These are phyloP conservation scores for Timema cristinae DNA, from an alignment of 2,888 invertebrate genomes.

Conservation along the genomic window DNA sequence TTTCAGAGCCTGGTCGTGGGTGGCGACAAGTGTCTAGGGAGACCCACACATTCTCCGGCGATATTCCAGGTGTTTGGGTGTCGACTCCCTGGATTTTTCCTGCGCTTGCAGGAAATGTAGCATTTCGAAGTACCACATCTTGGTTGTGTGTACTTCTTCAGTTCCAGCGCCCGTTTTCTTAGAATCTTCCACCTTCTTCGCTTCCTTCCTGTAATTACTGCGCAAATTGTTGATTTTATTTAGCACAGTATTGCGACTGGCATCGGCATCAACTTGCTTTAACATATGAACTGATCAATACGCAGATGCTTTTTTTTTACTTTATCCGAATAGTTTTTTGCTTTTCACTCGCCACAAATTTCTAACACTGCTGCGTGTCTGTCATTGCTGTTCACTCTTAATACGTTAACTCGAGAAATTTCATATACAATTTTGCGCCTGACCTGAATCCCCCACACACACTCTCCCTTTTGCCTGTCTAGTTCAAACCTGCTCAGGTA, in stretches of 20 bases:
- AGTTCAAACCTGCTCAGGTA: constrained; percentile 7
- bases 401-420: not conserved
- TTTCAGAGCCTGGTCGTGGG: no score
- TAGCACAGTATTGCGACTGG: not conserved
- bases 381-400: not conserved
- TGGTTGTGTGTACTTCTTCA: not conserved
- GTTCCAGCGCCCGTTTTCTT: constrained; percentile 1
- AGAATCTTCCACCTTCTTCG: not conserved
- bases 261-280: not conserved
- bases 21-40: no score
- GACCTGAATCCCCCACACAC: constrained; percentile 11
- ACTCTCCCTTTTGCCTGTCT: not conserved
- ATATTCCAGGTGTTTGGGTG: no score
- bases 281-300: not conserved
- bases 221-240: not conserved
- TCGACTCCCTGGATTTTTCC: constrained; percentile 4
- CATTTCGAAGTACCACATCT: not conserved
- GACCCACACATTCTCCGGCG: no score
- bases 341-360: constrained; percentile 4
- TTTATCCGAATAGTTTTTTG: not conserved
- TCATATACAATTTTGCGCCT: not conserved
- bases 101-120: constrained; percentile 8
- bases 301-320: not conserved
- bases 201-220: constrained; percentile 6
- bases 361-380: constrained; percentile 2